Evolutionary conservation across 2,888 invertebrate genomes (phyloP).

Genomic region (Heliothis peltigera): DNA sequence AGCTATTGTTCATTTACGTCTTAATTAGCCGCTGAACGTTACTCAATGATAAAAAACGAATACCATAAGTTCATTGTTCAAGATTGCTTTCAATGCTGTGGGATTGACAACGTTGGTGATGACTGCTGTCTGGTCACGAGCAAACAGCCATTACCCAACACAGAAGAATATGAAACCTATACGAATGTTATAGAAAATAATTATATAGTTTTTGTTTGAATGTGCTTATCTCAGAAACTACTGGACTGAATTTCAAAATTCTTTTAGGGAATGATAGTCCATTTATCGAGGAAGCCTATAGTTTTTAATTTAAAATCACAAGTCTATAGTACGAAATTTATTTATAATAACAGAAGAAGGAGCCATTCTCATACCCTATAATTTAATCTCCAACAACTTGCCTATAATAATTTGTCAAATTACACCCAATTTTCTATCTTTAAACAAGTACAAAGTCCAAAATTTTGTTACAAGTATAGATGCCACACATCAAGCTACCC

Average conservation of each 20-base stretch:
- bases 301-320: too few relatives aligned
- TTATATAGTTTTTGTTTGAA: too few relatives aligned
- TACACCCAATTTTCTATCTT: background rate
- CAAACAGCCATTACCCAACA: too few relatives aligned
- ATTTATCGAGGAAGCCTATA: too few relatives aligned
- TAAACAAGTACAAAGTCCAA: background rate
- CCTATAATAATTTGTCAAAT: background rate
- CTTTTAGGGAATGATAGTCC: too few relatives aligned
- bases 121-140: background rate
- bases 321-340: too few relatives aligned
- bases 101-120: background rate
- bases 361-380: background rate
- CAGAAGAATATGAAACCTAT: too few relatives aligned
- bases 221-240: too few relatives aligned
- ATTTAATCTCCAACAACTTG: background rate
- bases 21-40: constrained; percentile 32
- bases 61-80: constrained; percentile 41
- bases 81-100: constrained; percentile 21
- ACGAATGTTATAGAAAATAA: too few relatives aligned
- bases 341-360: too few relatives aligned
- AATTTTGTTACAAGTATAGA: constrained; percentile 10
- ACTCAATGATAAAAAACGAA: constrained; percentile 14
- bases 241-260: too few relatives aligned
- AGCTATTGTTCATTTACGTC: constrained; percentile 27
- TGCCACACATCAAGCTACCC: too few relatives aligned